A percentile compares a stretch with the other conserved stretches of the same genome.
Evolutionary conservation across 2,888 invertebrate genomes (phyloP).

Genomic region (Hemistola chrysoprasaria): DNA sequence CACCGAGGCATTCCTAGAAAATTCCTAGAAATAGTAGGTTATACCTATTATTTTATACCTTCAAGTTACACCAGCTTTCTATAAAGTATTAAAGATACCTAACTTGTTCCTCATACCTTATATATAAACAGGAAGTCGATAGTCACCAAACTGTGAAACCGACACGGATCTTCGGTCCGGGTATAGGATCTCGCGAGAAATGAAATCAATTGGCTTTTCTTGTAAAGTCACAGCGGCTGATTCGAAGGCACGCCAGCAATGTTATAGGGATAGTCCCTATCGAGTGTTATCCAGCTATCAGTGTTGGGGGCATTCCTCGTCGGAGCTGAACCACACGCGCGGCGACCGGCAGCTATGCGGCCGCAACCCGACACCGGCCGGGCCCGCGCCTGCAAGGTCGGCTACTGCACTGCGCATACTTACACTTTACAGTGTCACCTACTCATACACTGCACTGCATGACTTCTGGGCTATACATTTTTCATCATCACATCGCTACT

Average conservation of each 20-base stretch:
- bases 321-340: conserved; percentile 72
- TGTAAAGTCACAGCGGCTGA: conserved; percentile 56
- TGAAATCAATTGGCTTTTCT: conserved; percentile 38
- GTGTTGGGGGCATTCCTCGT: conserved; percentile 73
- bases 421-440: conserved; percentile 41
- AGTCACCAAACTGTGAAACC: conserved; percentile 11
- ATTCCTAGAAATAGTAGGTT: too few relatives aligned
- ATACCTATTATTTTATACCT: too few relatives aligned
- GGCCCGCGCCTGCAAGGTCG: conserved; percentile 67
- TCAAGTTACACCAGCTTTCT: background rate
- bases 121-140: conserved; percentile 14
- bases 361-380: conserved; percentile 61
- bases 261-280: conserved; percentile 57
- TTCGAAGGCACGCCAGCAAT: conserved; percentile 58
- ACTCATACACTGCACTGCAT: conserved; percentile 33
- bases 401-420: conserved; percentile 74
- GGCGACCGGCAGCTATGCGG: conserved; percentile 72
- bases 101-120: conserved; percentile 1
- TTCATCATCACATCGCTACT: background rate
- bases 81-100: conserved; percentile 7
- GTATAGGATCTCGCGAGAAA: conserved; percentile 30
- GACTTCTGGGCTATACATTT: conserved; percentile 20
- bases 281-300: conserved; percentile 69
- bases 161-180: conserved; percentile 10
- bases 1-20: too few relatives aligned